Evolutionary conservation across 2,888 invertebrate genomes (phyloP).

Genomic region (Pandemis corylana): DNA sequence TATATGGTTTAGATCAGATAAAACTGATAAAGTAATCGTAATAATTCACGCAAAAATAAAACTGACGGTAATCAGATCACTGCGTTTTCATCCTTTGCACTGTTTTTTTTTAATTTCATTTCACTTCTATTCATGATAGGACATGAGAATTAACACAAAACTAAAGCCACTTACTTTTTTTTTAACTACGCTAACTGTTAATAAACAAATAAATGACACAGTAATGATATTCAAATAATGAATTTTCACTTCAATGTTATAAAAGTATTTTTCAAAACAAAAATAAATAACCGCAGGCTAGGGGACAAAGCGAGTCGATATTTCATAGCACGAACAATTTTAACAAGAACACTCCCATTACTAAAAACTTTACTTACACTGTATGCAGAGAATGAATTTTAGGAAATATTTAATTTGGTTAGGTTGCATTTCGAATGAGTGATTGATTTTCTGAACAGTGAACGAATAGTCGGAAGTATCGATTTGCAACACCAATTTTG

Average conservation of each 20-base stretch:
- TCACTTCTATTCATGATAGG: background rate
- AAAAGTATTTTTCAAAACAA: conserved; percentile 1
- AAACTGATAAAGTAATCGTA: conserved; percentile 12
- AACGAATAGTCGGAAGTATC: conserved; percentile 27
- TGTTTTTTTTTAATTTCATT: conserved; percentile 9
- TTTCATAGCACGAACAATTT: conserved; percentile 20
- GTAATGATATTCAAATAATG: too few species aligned
- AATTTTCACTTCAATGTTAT: background rate
- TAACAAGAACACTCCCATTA: background rate
- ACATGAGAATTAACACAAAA: conserved; percentile 2
- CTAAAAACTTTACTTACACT: background rate
- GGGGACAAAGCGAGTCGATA: conserved; percentile 26
- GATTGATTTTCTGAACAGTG: conserved; percentile 15
- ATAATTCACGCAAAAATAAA: background rate
- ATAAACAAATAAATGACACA: too few species aligned
- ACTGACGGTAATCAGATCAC: background rate
- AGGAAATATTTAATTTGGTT: conserved; percentile 25
- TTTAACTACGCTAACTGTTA: background rate
- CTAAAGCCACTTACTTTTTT: conserved; percentile 5
- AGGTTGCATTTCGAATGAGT: conserved; percentile 31
- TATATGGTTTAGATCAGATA: background rate
- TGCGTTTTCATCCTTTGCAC: background rate
- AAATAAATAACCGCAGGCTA: conserved; percentile 14
- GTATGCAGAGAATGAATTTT: background rate
- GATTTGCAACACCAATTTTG: background rate